phyloP scores from a whole-genome alignment of 2,113 vertebrate genomes.

The Caloenas nicobarica region DNA sequence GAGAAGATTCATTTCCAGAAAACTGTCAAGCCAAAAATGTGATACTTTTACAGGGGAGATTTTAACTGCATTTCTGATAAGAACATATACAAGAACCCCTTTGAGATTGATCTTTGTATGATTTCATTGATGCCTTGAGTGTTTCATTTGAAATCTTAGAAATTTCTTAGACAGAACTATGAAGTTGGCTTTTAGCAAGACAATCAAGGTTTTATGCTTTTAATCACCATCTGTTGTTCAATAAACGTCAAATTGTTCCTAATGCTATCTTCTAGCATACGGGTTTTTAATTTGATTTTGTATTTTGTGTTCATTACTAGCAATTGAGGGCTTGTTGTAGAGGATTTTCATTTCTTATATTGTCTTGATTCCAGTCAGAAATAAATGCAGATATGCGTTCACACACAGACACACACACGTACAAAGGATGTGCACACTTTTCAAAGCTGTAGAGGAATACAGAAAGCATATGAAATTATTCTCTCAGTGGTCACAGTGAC shows the following conservation, averaged over 20 bases:
- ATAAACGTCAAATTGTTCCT: slow-evolving; percentile 78
- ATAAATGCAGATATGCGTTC: not conserved
- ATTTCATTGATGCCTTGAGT: slow-evolving; percentile 66
- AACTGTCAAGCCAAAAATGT: slow-evolving; percentile 60
- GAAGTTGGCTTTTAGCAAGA: slow-evolving; percentile 64
- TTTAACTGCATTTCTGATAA: slow-evolving; percentile 68
- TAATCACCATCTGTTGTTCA: slow-evolving; percentile 80
- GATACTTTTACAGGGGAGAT: slow-evolving; percentile 53
- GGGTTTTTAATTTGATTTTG: slow-evolving; percentile 71
- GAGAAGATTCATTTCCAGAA: slow-evolving; percentile 54
- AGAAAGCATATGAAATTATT: slow-evolving; percentile 50
- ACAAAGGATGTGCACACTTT: not conserved
- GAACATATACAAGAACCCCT: slow-evolving; percentile 45
- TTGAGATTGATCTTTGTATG: slow-evolving; percentile 56
- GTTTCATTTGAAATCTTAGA: slow-evolving; percentile 69
- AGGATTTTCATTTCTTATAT: slow-evolving; percentile 61
- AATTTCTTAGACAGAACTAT: slow-evolving; percentile 49
- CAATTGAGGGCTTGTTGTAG: slow-evolving; percentile 62
- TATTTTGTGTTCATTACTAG: slow-evolving; percentile 70
- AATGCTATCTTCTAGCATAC: slow-evolving; percentile 70
- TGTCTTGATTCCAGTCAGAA: slow-evolving; percentile 56
- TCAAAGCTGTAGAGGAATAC: slow-evolving; percentile 34
- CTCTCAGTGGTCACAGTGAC: slow-evolving; percentile 28
- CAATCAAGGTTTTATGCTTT: slow-evolving; percentile 77
- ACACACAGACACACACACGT: not conserved